phyloP scores from a whole-genome alignment of 1,140 invertebrate genomes.

The Philopotamus ludificatus region DNA sequence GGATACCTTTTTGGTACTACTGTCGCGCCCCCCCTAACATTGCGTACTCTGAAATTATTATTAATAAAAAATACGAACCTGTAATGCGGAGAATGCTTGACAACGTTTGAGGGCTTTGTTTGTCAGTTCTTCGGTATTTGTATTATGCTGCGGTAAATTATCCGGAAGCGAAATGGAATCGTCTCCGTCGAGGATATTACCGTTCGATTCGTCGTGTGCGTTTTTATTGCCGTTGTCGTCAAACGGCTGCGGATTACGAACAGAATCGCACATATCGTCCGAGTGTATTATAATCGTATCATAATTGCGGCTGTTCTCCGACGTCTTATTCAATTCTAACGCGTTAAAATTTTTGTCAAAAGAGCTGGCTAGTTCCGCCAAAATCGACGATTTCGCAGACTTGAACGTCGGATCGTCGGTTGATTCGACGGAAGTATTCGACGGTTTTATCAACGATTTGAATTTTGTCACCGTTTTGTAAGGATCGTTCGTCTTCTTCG shows the following conservation, averaged over 20 bases:
- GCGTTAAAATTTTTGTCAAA: too few species aligned
- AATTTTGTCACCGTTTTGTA: not conserved
- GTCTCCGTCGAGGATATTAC: too few species aligned
- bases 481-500: not conserved
- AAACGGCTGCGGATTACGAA: not conserved
- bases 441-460: not conserved
- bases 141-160: slow-evolving; percentile 2
- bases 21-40: too few species aligned
- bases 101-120: slow-evolving; percentile 50
- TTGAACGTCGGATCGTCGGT: not conserved
- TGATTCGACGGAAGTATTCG: too few species aligned
- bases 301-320: too few species aligned
- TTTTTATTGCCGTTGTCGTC: too few species aligned
- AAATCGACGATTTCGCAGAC: not conserved
- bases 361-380: slow-evolving; percentile 2
- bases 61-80: slow-evolving; percentile 41
- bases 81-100: slow-evolving; percentile 55
- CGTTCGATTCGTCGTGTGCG: too few species aligned
- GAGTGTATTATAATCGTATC: too few species aligned
- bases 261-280: too few species aligned
- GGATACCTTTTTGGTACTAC: too few species aligned
- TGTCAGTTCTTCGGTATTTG: slow-evolving; percentile 19
- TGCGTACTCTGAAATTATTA: not conserved
- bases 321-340: too few species aligned
- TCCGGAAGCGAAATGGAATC: slow-evolving; percentile 27